Conservation (phyloP, 2,113 vertebrate species). For the Ptilonorhynchus violaceus region DNA sequence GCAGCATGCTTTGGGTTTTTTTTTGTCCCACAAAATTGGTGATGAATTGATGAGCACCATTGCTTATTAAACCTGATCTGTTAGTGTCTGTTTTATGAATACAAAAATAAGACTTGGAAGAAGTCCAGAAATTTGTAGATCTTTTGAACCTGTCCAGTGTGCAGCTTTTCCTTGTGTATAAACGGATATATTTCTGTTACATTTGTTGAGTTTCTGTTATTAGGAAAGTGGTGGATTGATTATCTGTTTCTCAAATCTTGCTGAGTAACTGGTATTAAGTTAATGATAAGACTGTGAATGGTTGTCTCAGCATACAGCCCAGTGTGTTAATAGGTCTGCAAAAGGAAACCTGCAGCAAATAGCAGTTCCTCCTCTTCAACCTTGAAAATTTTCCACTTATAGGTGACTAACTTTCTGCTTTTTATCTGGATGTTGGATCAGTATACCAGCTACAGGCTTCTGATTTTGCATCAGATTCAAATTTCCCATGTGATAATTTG, state of each 20-base stretch:
- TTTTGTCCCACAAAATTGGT: not conserved
- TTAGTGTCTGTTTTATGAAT: not conserved
- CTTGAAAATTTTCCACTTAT: constrained; percentile 35
- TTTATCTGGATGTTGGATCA: not conserved
- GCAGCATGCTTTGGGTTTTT: not conserved
- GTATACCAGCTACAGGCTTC: not conserved
- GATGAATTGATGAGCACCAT: not conserved
- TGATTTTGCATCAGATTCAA: not conserved
- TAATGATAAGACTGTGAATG: not conserved
- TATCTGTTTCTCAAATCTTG: not conserved
- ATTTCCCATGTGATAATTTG: not conserved
- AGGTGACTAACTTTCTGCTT: not conserved
- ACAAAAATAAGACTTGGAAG: not conserved
- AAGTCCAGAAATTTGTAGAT: not conserved
- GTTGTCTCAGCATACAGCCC: not conserved
- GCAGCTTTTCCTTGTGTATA: not conserved
- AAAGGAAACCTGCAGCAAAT: not conserved
- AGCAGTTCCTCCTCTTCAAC: not conserved
- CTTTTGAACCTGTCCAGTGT: not conserved
- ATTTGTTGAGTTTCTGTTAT: not conserved
- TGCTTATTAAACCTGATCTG: not conserved
- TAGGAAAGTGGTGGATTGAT: not conserved
- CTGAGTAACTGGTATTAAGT: not conserved
- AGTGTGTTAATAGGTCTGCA: not conserved
- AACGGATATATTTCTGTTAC: not conserved